Conservation (phyloP, 2,797 vertebrate genomes). For the Megalops cyprinoides region DNA sequence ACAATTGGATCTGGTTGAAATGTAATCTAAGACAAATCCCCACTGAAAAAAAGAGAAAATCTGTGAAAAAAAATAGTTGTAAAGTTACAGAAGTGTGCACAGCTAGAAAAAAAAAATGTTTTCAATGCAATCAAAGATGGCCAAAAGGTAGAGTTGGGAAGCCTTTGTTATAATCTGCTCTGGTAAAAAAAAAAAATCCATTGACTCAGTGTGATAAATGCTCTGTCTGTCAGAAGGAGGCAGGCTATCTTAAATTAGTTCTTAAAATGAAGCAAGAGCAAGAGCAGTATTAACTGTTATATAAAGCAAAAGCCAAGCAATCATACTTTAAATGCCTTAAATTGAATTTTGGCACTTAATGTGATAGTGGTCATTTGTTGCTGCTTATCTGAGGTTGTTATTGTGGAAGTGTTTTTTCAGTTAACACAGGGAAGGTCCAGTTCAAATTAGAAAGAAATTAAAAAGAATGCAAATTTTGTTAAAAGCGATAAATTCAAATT, state of each 20-base stretch:
- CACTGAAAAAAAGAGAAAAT: constrained; percentile 23
- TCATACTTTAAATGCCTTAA: constrained; percentile 43
- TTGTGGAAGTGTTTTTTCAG: constrained; percentile 1
- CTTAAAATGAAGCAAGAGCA: constrained; percentile 62
- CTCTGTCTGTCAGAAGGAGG: constrained; percentile 62
- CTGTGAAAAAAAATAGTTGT: constrained; percentile 38
- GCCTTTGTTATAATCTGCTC: constrained; percentile 65
- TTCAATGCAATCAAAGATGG: constrained; percentile 60
- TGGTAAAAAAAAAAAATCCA: constrained; percentile 71
- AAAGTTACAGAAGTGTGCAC: constrained; percentile 47
- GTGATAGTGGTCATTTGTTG: constrained; percentile 55
- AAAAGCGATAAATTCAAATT: neutral
- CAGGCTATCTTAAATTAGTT: constrained; percentile 65
- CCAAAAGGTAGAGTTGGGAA: constrained; percentile 72
- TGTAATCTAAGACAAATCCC: constrained; percentile 32
- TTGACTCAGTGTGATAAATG: constrained; percentile 67
- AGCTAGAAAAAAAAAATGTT: constrained; percentile 41
- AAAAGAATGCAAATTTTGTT: too few species aligned
- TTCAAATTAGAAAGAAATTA: constrained; percentile 6
- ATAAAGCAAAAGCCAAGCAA: constrained; percentile 54
- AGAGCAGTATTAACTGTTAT: constrained; percentile 55
- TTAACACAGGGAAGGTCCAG: constrained; percentile 36
- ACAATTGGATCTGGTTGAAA: constrained; percentile 43
- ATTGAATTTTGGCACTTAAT: constrained; percentile 40
- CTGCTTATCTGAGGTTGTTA: constrained; percentile 41